Base-by-base conservation (phyloP, 1,140 invertebrate species). In the Ceratitis capitata region DNA sequence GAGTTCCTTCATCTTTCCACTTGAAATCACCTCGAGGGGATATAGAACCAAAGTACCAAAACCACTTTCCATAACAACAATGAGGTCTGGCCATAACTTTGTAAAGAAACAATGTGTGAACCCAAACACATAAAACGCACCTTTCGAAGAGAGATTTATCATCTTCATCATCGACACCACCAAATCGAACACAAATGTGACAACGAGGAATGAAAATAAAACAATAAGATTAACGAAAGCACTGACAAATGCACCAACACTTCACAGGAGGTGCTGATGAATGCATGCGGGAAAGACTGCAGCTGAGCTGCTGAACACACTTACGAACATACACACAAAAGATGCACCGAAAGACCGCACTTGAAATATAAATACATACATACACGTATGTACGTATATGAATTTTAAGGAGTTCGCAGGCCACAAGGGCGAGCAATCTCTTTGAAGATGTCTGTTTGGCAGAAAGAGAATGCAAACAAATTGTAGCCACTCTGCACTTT, bases 401-500 rank as follows among this genome's bases (percentile, higher is more conserved):
- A 23, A 47, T 78, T 78, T 78, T 42, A 47, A 32, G n/a, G 39
- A 23, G 39, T 78, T 78, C 10, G 69, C 7, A 39, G 69, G 69
- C 69, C 23, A 45, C 35, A 78, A 78, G 69, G 69, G 69, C 69
- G n/a, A 78, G 39, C 69, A 78, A 42, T 26, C 35, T 45, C n/a
- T 78, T 78, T 78, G 39, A 78, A 78, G 16, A 45, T 35, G 69
- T 78, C 39, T 78, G 69, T 42, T 12, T n/a, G 32, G n/a, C n/a
- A n/a, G n/a, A n/a, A n/a, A n/a, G 29, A 78, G 39, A 78, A 78
- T 45, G 69, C 69, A 78, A 78, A 78, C 69, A 78, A 78, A 78
- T 78, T 78, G 69, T 45, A 78, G 39, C 69, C 69, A 78, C n/a
- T 78, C 69, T 78, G 69, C 35, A 23, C 69, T 78, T 78, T 78